Base-by-base conservation (phyloP, 2,113 vertebrate genomes). In the Corythoichthys haematopterus region DNA sequence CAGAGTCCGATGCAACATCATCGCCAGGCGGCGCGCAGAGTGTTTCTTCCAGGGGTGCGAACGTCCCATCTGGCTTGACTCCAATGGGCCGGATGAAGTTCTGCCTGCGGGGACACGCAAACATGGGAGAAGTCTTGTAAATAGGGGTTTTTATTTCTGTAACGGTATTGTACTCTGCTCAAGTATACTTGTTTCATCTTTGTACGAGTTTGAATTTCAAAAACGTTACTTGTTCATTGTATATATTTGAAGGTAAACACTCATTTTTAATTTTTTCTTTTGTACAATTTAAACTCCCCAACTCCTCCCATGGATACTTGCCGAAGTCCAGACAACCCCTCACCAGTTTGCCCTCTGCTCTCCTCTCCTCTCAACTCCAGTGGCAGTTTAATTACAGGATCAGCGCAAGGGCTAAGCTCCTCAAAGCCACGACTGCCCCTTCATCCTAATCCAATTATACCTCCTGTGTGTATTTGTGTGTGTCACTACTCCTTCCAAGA, bases 381-480 rank as follows among this genome's bases (percentile, higher is more conserved):
- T 77, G 75, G 92, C 86, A 91, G 91, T 95, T 96, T 97, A 97
- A 98, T 96, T 96, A 97, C 90, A 90, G 93, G 95, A 95, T 92
- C 95, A 95, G 94, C 90, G 88, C 94, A 91, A 93, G 89, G 89
- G 93, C 92, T 96, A 96, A 98, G 96, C 95, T 97, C 93, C 92
- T 96, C 94, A 98, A 96, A 96, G 94, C 91, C 89, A 82, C 64
- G 84, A 89, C 92, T 90, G 90, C 91, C 80, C 91, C 93, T 94
- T 90, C 87, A 90, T 84, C 80, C 90, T 98, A 99, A 98, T 98
- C 95, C 95, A 98, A 98, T 98, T 98, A 97, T 89, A 96, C 93
- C 93, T 95, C 93, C 94, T 91, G 94, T 87, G 90, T 89, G 90
- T 62, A 38, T 43, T 15, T 13, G 59, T 13, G 59, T 61, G 16